Evolutionary conservation across 2,797 vertebrate genomes (phyloP).

Genomic region (Trichosurus vulpecula): DNA sequence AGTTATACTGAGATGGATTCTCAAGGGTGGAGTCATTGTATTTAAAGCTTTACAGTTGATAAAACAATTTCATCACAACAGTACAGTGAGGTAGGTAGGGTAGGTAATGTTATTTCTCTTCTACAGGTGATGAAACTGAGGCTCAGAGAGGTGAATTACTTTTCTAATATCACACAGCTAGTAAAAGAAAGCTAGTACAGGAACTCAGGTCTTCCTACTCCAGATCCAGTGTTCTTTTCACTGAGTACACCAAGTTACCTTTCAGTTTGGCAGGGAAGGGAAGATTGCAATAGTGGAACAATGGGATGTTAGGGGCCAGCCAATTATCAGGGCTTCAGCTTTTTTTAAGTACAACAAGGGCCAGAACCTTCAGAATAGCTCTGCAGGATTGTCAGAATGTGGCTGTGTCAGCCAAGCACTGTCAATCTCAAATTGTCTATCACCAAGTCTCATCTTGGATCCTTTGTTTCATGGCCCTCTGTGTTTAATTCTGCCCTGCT

Average conservation of each 20-base stretch:
- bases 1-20: neutral
- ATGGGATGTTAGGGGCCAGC: neutral
- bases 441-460: neutral
- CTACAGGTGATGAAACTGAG: neutral
- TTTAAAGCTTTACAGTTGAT: neutral
- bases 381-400: neutral
- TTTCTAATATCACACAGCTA: neutral
- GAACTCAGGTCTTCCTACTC: neutral
- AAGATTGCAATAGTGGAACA: neutral
- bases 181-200: neutral
- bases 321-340: neutral
- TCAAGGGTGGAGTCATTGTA: neutral
- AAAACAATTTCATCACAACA: neutral
- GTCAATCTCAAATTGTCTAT: neutral
- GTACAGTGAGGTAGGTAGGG: neutral
- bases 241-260: neutral
- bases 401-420: neutral
- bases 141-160: neutral
- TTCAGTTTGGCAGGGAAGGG: neutral
- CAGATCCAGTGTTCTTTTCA: neutral
- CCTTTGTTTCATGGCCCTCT: neutral
- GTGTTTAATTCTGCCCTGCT: neutral
- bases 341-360: neutral
- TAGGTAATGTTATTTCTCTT: neutral
- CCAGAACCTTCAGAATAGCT: neutral